phyloP scores from a whole-genome alignment of 2,113 vertebrate genomes.

The Notothenia rossii region DNA sequence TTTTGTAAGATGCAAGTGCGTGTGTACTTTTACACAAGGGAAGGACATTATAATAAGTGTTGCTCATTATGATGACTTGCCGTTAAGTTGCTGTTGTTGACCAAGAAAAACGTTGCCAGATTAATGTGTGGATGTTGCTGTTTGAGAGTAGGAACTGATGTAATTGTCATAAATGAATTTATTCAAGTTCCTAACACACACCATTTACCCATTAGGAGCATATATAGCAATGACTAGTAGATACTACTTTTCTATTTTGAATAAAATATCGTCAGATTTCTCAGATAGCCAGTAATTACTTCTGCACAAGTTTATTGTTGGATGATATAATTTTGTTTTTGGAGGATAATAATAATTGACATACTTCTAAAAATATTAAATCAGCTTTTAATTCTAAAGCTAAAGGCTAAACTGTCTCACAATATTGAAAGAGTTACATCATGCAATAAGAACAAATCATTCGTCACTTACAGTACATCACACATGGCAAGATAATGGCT shows the following conservation, averaged over 20 bases:
- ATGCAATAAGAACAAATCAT: neutral
- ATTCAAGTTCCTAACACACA: slow-evolving; percentile 1
- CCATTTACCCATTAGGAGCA: neutral
- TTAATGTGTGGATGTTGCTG: slow-evolving; percentile 12
- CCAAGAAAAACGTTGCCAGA: slow-evolving; percentile 36
- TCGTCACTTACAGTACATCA: neutral
- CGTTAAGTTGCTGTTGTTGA: slow-evolving; percentile 4
- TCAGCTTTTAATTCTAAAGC: neutral
- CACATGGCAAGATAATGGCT: neutral
- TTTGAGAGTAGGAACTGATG: slow-evolving; percentile 14
- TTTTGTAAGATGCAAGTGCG: neutral
- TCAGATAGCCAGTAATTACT: too few relatives aligned
- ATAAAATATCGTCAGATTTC: neutral
- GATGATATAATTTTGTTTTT: neutral
- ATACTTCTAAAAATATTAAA: neutral
- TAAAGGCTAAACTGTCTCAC: neutral
- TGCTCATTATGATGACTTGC: slow-evolving; percentile 29
- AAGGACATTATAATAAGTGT: neutral
- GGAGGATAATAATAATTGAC: neutral
- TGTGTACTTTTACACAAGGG: neutral
- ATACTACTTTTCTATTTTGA: neutral
- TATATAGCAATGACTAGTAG: neutral
- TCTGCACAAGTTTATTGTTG: neutral
- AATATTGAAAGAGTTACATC: neutral
- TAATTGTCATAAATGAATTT: slow-evolving; percentile 1